Evolutionary conservation across 2,888 invertebrate genomes (phyloP), one percentile per base, ranked within the genome.

Genomic region (Luffia ferchaultella): DNA sequence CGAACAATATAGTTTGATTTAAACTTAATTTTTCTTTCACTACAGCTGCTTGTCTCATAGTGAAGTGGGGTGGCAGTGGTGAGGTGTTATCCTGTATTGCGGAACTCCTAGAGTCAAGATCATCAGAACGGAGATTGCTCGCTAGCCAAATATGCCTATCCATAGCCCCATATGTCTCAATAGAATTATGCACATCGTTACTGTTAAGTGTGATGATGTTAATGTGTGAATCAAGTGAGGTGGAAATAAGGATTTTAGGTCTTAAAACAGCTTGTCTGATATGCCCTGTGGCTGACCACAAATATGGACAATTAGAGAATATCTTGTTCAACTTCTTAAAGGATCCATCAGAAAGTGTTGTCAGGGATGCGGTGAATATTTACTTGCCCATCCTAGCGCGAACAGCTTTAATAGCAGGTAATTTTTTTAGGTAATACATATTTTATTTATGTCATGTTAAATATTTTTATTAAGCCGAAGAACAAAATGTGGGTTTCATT

Each of bases 201-300:
- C 62, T 85, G 12, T 71, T 84, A 9, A 85, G 85, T 53, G 60
- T 85, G 18, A 79, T 82, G 1, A 48, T 74, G 20, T 64, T 84
- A 9, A 85, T 85, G 85, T 84, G 83, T 42, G 85, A 84, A 52
- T 79, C 82, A 0, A 76, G 72, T 48, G 85, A 85, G 56, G 53
- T 63, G 0, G 79, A 80, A 49, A 73, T 85, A 12, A 61, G 84
- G 41, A 58, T 63, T 30, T 58, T 82, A 2, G 85, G 84, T 0
- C 58, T 85, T 0, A 77, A 76, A 44, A 65, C 82, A 0, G 79
- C 80, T 1, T 77, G 77, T 51, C 57, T 83, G 0, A 70, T 82
- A 52, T 78, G 77, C 53, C 76, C 80, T 0, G 76, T 82, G 0
- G 76, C 79, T 0, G 76, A 79, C 16, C 74, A 82, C 52, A 83